Evolutionary conservation across 2,797 vertebrate genomes (phyloP).

Genomic region (Catamblyrhynchus diadema): DNA sequence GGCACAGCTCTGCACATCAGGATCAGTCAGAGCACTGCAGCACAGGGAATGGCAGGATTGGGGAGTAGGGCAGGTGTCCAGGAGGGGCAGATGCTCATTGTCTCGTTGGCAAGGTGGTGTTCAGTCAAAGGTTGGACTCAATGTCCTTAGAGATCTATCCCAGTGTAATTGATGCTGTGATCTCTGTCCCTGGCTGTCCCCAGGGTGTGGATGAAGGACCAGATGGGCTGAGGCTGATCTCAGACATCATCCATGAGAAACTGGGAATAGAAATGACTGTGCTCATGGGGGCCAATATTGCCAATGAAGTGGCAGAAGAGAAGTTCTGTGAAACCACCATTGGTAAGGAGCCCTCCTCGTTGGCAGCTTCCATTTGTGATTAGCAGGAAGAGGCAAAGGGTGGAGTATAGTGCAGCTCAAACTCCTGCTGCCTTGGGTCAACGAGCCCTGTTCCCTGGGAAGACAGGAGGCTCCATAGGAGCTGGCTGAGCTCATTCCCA

Average conservation of each 20-base stretch:
- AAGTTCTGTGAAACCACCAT: constrained; percentile 99
- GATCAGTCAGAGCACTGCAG: neutral
- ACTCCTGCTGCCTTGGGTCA: neutral
- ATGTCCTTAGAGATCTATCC: neutral
- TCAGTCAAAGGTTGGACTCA: neutral
- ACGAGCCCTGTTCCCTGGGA: neutral
- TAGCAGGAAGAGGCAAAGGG: neutral
- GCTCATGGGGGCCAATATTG: constrained; percentile 97
- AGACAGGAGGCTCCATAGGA: neutral
- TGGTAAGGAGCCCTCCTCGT: constrained; percentile 71
- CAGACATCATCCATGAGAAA: constrained; percentile 86
- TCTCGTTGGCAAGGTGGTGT: neutral
- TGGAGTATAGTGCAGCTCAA: accelerated
- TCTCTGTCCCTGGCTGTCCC: neutral
- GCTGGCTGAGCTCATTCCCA: neutral
- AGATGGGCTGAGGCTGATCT: constrained; percentile 92
- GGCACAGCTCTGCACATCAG: neutral
- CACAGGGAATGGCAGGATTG: accelerated
- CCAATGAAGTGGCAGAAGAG: constrained; percentile 92
- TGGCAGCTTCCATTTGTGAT: neutral
- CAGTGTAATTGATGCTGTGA: neutral
- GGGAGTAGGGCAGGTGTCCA: neutral
- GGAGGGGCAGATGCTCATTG: neutral
- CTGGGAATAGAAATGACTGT: constrained; percentile 90
- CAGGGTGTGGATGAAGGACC: constrained; percentile 93